A percentile compares a stretch with the other conserved stretches of the same genome.
Conservation (phyloP, 2,888 invertebrate genomes). For the Lepidonotus clava region DNA sequence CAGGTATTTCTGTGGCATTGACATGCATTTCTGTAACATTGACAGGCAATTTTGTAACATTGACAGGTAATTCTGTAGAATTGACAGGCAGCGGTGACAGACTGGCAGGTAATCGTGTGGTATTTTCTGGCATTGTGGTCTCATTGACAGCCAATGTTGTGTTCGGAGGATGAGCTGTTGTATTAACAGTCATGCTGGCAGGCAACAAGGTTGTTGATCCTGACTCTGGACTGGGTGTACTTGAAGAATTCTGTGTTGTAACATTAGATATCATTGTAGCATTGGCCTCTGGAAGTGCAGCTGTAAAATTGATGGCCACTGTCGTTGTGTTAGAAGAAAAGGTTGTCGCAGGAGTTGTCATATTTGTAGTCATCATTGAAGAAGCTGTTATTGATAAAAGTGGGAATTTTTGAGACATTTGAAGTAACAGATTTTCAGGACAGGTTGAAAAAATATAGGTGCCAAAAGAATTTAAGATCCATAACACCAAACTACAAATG, state of each 20-base stretch:
- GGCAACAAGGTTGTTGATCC: not conserved
- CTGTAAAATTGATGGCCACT: not conserved
- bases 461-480: no score
- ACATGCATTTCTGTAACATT: not conserved
- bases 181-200: not conserved
- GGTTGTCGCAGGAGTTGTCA: not conserved
- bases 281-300: not conserved
- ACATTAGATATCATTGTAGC: not conserved
- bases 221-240: not conserved
- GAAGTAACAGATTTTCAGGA: not conserved
- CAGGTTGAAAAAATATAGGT: not conserved
- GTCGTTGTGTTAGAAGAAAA: not conserved
- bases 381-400: conserved; percentile 2
- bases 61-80: not conserved
- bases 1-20: not conserved
- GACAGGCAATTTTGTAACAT: not conserved
- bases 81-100: not conserved
- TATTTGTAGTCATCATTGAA: not conserved
- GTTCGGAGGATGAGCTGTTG: not conserved
- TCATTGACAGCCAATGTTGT: not conserved
- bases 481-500: no score
- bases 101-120: not conserved
- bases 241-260: not conserved
- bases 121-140: not conserved
- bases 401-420: no score